These are phyloP conservation scores for Formica exsecta DNA, from an alignment of 1,140 invertebrate species.

Conservation along the genomic window DNA sequence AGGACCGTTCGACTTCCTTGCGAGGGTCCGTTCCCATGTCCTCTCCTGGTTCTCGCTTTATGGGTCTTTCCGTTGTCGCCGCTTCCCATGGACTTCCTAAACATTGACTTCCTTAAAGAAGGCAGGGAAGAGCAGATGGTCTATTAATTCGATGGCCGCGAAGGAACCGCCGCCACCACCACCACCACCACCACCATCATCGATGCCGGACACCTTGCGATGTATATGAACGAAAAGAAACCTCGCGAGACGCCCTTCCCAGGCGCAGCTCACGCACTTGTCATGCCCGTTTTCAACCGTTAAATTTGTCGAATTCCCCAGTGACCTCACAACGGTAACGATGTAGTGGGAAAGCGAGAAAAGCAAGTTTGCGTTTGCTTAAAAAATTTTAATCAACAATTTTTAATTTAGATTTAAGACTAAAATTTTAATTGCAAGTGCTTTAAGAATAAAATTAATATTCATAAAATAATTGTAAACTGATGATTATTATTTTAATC, in stretches of 20 bases:
- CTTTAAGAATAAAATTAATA: not conserved
- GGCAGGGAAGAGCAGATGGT: slow-evolving; percentile 81
- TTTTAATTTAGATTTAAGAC: no score
- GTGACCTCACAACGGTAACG: slow-evolving; percentile 24
- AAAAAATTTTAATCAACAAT: not conserved
- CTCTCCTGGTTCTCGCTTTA: slow-evolving; percentile 75
- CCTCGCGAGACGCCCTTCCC: slow-evolving; percentile 62
- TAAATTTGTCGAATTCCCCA: slow-evolving; percentile 71
- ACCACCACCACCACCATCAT: slow-evolving; percentile 47
- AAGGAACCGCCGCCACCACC: slow-evolving; percentile 69
- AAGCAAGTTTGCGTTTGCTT: not conserved
- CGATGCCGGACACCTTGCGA: slow-evolving; percentile 61
- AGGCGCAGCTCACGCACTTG: slow-evolving; percentile 66
- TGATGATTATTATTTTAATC: not conserved
- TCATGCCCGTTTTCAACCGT: slow-evolving; percentile 68
- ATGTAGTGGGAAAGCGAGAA: not conserved
- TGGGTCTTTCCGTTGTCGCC: slow-evolving; percentile 86
- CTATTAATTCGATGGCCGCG: slow-evolving; percentile 84
- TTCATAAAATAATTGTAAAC: slow-evolving; percentile 7
- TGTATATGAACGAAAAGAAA: slow-evolving; percentile 39
- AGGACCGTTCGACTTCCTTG: slow-evolving; percentile 76
- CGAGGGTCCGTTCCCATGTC: slow-evolving; percentile 84
- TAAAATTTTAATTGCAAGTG: not conserved
- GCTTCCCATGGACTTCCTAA: slow-evolving; percentile 87
- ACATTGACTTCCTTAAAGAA: slow-evolving; percentile 86